Percentiles rank a stretch among this genome's conserved stretches.
Evolutionary conservation across 2,797 vertebrate genomes (phyloP).

Genomic region (Bufotes viridis): DNA sequence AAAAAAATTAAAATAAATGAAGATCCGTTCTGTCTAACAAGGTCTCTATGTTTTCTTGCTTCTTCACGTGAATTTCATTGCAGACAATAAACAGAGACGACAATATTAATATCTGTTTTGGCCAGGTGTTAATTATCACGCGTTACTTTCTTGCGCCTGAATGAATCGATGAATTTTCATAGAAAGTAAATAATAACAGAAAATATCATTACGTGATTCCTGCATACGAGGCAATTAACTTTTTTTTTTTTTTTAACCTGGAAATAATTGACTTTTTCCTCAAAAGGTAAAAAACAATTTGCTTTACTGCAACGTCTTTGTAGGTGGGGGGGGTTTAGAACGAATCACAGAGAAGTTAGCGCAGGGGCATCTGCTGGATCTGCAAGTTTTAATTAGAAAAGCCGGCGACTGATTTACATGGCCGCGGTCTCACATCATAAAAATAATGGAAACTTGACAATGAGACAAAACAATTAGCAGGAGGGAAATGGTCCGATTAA

Average conservation of each 20-base stretch:
- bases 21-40: not conserved
- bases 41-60: not conserved
- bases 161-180: not conserved
- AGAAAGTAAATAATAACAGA: constrained; percentile 32
- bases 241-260: not conserved
- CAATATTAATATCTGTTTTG: constrained; percentile 64
- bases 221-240: not conserved
- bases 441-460: not conserved
- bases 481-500: not conserved
- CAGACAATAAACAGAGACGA: constrained; percentile 56
- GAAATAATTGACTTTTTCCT: constrained; percentile 43
- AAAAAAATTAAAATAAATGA: not conserved
- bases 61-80: not conserved
- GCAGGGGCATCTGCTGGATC: not conserved
- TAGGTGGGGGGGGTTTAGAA: not conserved
- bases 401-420: constrained; percentile 29
- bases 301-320: not conserved
- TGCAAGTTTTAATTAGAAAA: constrained; percentile 9
- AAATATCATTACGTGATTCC: not conserved
- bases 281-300: not conserved
- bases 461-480: constrained; percentile 12
- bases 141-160: not conserved
- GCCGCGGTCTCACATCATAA: not conserved
- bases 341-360: not conserved
- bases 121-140: not conserved